Percentiles rank a stretch among this genome's conserved stretches.
Evolutionary conservation across 2,797 vertebrate species (phyloP).

Genomic region (Scolopax rusticola): DNA sequence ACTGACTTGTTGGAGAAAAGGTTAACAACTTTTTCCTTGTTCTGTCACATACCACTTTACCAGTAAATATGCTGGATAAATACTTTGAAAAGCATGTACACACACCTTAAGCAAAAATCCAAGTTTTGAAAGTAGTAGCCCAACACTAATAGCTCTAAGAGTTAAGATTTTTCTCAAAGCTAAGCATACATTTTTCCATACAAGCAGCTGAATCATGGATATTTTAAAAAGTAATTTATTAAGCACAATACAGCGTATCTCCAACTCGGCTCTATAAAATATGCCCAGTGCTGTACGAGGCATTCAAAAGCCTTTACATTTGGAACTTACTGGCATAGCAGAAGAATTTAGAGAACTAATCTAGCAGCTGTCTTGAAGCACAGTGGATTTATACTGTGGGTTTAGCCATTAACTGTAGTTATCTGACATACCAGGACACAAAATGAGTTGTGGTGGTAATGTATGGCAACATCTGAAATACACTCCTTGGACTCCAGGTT

Average conservation of each 20-base stretch:
- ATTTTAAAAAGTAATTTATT: slow-evolving; percentile 38
- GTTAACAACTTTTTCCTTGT: not conserved
- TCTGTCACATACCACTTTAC: not conserved
- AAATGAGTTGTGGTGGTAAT: not conserved
- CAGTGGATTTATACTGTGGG: not conserved
- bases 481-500: not conserved
- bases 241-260: slow-evolving; percentile 29
- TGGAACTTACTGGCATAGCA: slow-evolving; percentile 14
- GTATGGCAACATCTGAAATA: not conserved
- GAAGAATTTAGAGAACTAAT: slow-evolving; percentile 7
- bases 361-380: slow-evolving; percentile 36
- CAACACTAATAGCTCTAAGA: not conserved
- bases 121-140: not conserved
- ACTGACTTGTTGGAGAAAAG: not conserved
- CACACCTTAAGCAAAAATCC: not conserved
- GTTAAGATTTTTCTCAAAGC: slow-evolving; percentile 4
- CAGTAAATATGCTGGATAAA: not conserved
- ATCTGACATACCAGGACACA: not conserved
- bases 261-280: slow-evolving; percentile 16
- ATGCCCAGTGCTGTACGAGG: not conserved
- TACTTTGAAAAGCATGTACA: not conserved
- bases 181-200: slow-evolving; percentile 21
- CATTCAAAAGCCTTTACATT: slow-evolving; percentile 13
- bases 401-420: not conserved
- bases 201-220: slow-evolving; percentile 34